Evolutionary conservation across 1,140 invertebrate species (phyloP).

Genomic region (Alviniconcha marisindica): DNA sequence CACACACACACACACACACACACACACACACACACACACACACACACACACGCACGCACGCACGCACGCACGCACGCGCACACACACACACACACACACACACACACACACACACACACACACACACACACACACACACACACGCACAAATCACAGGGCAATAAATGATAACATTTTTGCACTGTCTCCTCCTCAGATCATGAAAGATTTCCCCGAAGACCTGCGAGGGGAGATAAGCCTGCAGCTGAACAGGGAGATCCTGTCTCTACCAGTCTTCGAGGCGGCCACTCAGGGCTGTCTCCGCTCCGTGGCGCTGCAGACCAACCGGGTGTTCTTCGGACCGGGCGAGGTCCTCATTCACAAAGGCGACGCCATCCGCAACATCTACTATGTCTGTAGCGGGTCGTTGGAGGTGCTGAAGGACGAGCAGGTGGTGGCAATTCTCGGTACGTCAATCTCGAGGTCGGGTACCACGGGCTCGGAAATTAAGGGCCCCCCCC

Average conservation of each 20-base stretch:
- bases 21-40: no score
- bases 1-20: no score
- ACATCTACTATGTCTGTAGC: conserved; percentile 74
- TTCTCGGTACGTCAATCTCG: conserved; percentile 64
- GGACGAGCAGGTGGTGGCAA: conserved; percentile 74
- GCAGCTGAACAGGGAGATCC: conserved; percentile 95
- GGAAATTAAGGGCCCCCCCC: no score
- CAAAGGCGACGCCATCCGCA: conserved; percentile 73
- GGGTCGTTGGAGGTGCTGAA: conserved; percentile 75
- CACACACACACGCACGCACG: no score
- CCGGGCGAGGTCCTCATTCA: conserved; percentile 74
- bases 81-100: no score
- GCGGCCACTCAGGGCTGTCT: conserved; percentile 79
- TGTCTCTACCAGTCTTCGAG: conserved; percentile 95
- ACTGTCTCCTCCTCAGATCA: conserved; percentile 83
- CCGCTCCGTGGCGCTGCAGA: conserved; percentile 68
- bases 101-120: no score
- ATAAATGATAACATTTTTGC: no score
- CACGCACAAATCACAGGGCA: no score
- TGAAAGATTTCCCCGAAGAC: conserved; percentile 97
- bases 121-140: no score
- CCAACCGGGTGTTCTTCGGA: conserved; percentile 71
- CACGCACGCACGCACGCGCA: no score
- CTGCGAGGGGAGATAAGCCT: conserved; percentile 95
- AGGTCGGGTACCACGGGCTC: not conserved